Evolutionary conservation across 2,113 vertebrate genomes (phyloP), one percentile per base, ranked within the genome.

Genomic region (Paradisaea rubra): DNA sequence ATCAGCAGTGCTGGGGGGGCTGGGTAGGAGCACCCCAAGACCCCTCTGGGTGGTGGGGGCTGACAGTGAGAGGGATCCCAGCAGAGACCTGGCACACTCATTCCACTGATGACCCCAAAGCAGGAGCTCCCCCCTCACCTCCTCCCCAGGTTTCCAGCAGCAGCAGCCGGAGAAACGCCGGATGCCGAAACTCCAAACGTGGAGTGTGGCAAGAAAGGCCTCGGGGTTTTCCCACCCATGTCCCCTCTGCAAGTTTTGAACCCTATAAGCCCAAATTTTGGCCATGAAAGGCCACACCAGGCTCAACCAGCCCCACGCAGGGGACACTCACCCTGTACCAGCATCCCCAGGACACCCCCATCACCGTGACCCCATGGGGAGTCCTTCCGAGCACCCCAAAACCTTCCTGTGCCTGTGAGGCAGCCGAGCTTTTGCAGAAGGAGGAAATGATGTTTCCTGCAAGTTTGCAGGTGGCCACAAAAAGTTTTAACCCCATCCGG

Each of bases 391-490:
- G 81, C 71, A 27, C 90, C 92, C 74, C 44, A 3, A 86, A 85
- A 80, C 47, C 81, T 35, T 28, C 53, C 66, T 13, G 47, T 7
- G 15, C 59, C 33, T 5, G 10, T 11, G 6, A 15, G 45, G 49
- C 16, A 24, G 53, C 27, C 0, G 1, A 45, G 50, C 24, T 84
- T 61, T 66, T 63, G 85, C 88, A 95, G 73, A 86, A 91, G 59
- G 39, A 93, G 93, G 94, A 96, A 96, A 24, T 1, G 37, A 61
- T 60, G 41, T 28, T 94, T 95, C 93, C 94, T 89, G 86, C 45
- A 10, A 60, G 57, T 45, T 45, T 33, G 57, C n/a, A 77, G 65
- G 88, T 44, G 0, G 56, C 54, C 24, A 9, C 88, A 70, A n/a
- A n/a, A 42, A 6, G 5, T 31, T 63, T 80, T 56, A 94, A 94